Conservation (phyloP, 2,113 vertebrate species). For the Speoplatyrhinus poulsoni region DNA sequence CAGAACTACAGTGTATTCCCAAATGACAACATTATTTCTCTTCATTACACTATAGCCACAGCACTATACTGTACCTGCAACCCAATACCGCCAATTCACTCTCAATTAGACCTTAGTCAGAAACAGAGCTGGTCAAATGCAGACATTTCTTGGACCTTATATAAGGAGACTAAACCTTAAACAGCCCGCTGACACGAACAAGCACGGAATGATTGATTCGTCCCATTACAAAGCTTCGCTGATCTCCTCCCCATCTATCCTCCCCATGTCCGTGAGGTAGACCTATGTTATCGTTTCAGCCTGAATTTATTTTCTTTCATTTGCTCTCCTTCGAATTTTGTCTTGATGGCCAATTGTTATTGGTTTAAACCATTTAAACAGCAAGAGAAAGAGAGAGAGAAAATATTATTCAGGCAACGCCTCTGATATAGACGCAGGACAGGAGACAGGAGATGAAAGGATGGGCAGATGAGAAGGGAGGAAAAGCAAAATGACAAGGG, state of each 20-base stretch:
- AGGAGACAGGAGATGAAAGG: neutral
- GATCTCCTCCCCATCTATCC: slow-evolving; percentile 60
- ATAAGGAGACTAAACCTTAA: slow-evolving; percentile 59
- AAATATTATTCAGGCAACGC: slow-evolving; percentile 44
- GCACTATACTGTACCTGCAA: slow-evolving; percentile 41
- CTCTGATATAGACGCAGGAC: neutral
- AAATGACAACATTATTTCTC: slow-evolving; percentile 57
- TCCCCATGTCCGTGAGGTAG: slow-evolving; percentile 49
- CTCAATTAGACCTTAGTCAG: slow-evolving; percentile 38
- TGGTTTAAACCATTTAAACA: slow-evolving; percentile 60
- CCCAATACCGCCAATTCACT: slow-evolving; percentile 52
- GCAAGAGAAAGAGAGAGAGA: slow-evolving; percentile 13
- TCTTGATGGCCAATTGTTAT: slow-evolving; percentile 73
- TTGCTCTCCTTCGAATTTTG: slow-evolving; percentile 45
- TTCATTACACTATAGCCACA: slow-evolving; percentile 45
- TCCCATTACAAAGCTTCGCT: slow-evolving; percentile 73
- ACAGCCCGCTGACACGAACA: slow-evolving; percentile 65
- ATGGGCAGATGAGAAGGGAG: neutral
- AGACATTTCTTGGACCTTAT: slow-evolving; percentile 48
- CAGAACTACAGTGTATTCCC: slow-evolving; percentile 37
- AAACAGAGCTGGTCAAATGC: slow-evolving; percentile 40
- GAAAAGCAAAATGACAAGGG: neutral
- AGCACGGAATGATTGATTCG: slow-evolving; percentile 75
- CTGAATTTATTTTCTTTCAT: slow-evolving; percentile 68
- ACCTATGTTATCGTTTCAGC: slow-evolving; percentile 75